phyloP scores from a whole-genome alignment of 2,113 vertebrate species.

The Elephantulus edwardii region DNA sequence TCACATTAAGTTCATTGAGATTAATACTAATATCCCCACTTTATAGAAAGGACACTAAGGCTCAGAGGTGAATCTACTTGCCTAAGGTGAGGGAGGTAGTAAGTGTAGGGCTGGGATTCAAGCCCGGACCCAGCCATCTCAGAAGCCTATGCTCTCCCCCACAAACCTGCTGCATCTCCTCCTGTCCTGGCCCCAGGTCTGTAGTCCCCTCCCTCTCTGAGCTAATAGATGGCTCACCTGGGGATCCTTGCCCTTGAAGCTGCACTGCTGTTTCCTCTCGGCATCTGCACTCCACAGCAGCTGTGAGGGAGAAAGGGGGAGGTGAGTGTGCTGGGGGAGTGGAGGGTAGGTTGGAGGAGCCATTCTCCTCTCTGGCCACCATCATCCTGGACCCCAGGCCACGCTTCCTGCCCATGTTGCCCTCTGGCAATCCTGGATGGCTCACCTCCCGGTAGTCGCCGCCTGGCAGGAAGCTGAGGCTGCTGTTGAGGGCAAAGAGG shows the following conservation, averaged over 20 bases:
- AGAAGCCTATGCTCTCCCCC: neutral
- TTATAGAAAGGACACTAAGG: neutral
- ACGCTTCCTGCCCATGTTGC: neutral
- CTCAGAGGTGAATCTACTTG: neutral
- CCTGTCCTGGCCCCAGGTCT: neutral
- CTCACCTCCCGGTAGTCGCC: constrained; percentile 86
- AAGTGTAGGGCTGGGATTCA: neutral
- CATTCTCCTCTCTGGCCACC: fast-evolving
- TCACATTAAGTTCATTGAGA: neutral
- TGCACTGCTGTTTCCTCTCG: constrained; percentile 92
- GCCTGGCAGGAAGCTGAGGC: constrained; percentile 66
- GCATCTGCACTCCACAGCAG: constrained; percentile 91
- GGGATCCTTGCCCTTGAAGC: constrained; percentile 96
- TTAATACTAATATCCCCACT: neutral
- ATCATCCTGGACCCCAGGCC: fast-evolving
- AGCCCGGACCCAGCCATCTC: neutral
- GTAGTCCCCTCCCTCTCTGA: neutral
- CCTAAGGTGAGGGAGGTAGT: neutral
- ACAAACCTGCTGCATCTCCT: neutral
- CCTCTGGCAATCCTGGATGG: fast-evolving
- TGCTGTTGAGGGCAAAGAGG: constrained; percentile 89
- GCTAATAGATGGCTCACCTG: constrained; percentile 85
- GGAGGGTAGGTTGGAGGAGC: neutral
- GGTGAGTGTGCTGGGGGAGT: neutral
- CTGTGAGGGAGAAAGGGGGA: constrained; percentile 78